A percentile compares a stretch with the other conserved stretches of the same genome.
phyloP scores from a whole-genome alignment of 2,113 vertebrate species.

The Protobothrops flavoviridis region DNA sequence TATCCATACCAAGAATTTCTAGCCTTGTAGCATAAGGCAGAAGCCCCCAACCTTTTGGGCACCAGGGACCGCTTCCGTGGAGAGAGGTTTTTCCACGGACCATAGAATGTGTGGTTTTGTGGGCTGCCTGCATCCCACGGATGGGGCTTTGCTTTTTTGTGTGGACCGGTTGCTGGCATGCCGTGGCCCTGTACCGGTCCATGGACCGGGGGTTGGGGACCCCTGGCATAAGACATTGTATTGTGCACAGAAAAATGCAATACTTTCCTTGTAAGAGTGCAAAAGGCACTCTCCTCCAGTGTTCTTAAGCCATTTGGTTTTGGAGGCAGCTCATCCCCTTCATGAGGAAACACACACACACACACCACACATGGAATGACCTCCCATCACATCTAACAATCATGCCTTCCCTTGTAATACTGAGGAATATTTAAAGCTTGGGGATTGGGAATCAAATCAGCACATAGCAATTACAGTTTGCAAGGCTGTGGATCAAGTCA shows the following conservation, averaged over 20 bases:
- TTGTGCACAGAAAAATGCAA: not conserved
- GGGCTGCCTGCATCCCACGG: no score
- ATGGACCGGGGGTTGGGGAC: no score
- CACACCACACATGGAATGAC: not conserved
- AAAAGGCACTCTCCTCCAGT: not conserved
- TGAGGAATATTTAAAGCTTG: not conserved
- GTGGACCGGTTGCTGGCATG: no score
- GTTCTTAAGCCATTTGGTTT: not conserved
- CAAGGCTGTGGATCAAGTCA: not conserved
- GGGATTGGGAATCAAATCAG: not conserved
- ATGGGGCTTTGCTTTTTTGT: no score
- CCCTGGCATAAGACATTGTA: not conserved
- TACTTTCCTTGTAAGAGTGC: not conserved
- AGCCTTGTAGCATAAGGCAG: not conserved
- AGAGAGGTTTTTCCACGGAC: no score
- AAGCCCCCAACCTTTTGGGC: no score
- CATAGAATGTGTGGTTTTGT: no score
- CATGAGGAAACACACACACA: not conserved
- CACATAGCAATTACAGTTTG: not conserved
- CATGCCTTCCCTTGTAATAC: not conserved
- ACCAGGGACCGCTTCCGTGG: no score
- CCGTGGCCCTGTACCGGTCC: no score
- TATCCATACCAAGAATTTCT: not conserved
- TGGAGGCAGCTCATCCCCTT: not conserved
- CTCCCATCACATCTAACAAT: not conserved